Evolutionary conservation across 2,113 vertebrate species (phyloP), one percentile per base, ranked within the genome.

Genomic region (Neopipo cinnamomea): DNA sequence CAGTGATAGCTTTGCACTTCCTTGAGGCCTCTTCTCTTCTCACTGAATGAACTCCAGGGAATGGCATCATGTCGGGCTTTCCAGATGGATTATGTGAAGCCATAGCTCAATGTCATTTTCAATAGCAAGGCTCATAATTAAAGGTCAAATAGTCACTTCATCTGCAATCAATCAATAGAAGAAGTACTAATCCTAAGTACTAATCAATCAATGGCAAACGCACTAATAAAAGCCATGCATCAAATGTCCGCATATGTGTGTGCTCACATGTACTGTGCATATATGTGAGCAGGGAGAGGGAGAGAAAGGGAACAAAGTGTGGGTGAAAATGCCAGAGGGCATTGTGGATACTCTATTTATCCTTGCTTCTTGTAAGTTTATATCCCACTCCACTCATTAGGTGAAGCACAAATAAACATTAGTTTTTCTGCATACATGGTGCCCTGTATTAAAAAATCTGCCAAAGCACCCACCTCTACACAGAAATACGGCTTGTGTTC

Each of bases 141-240:
- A 99, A 99, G 99, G 99, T 99, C 99, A 99, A 99, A 98, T 98
- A 98, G 98, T 99, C 99, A 99, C 99, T 99, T 99, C 98, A 98
- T 99, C 99, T 98, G 98, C 98, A 99, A 99, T 99, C 99, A 98
- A 98, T 99, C 99, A 99, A 99, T 99, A 99, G 98, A 99, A 98
- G 98, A 98, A 98, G 98, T 98, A 98, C 98, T 98, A 98, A 98
- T 98, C 98, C 95, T 93, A 97, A 97, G 97, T 97, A 97, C 98
- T 97, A 98, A 98, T 98, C 98, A 98, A 98, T 98, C 98, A 98
- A 98, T 98, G 98, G 98, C 99, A 99, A 98, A 98, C 78, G 96
- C 98, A 98, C 98, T 99, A 99, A 99, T 99, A 99, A 99, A 99
- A 99, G 98, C 98, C 98, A 99, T 99, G 99, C 99, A 99, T 99